Evolutionary conservation across 2,797 vertebrate species (phyloP).

Genomic region (Hipposideros larvatus): DNA sequence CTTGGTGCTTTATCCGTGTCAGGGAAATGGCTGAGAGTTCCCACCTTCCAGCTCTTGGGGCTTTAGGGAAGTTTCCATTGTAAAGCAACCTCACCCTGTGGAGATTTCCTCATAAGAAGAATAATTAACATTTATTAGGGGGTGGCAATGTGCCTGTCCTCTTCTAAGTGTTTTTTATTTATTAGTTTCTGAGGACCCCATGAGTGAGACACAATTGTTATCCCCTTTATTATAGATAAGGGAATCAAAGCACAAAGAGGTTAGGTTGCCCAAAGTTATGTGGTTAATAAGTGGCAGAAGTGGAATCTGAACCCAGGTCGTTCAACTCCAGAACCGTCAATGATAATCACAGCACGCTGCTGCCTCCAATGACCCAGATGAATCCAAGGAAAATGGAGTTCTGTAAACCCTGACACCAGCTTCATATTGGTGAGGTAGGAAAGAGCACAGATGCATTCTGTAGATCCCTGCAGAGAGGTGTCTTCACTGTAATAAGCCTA

Average conservation of each 20-base stretch:
- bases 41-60: not conserved
- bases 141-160: not conserved
- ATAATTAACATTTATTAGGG: not conserved
- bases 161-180: constrained; percentile 4
- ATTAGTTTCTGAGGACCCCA: not conserved
- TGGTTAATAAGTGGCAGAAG: not conserved
- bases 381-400: not conserved
- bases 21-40: constrained; percentile 68
- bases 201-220: not conserved
- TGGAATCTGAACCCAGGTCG: not conserved
- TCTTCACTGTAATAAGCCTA: not conserved
- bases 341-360: not conserved
- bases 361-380: not conserved
- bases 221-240: not conserved
- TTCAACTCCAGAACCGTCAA: not conserved
- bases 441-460: not conserved
- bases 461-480: not conserved
- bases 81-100: not conserved
- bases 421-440: not conserved
- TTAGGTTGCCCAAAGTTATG: not conserved
- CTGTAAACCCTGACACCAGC: not conserved
- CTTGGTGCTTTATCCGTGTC: not conserved
- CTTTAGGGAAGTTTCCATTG: constrained; percentile 55
- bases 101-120: not conserved
- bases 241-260: not conserved